Evolutionary conservation across 2,888 invertebrate genomes (phyloP).

Genomic region (Nemoura dubitans): DNA sequence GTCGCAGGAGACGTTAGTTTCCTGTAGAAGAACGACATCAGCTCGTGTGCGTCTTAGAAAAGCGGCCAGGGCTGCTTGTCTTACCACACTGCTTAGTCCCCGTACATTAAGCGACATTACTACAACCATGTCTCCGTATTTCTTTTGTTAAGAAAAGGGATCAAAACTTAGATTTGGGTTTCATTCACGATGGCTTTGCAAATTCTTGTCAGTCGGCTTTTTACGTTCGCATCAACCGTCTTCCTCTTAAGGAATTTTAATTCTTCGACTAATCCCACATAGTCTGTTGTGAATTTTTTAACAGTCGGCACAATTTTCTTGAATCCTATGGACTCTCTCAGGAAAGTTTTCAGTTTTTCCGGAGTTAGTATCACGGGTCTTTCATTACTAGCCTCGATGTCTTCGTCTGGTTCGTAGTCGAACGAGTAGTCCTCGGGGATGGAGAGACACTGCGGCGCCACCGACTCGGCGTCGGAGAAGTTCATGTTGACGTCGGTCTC

Average conservation of each 20-base stretch:
- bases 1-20: no score
- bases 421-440: background rate
- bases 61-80: background rate
- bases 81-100: background rate
- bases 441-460: background rate
- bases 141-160: no score
- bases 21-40: no score
- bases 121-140: no score
- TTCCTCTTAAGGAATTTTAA: background rate
- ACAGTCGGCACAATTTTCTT: background rate
- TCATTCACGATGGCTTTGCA: background rate
- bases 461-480: background rate
- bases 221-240: background rate
- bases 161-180: background rate
- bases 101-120: background rate
- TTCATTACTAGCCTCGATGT: background rate
- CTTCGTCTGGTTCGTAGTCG: background rate
- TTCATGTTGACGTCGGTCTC: background rate
- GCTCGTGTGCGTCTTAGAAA: no score
- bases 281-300: background rate
- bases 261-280: background rate
- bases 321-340: background rate
- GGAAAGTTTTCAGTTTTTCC: background rate
- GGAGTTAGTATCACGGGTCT: background rate
- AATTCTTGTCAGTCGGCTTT: slow-evolving; percentile 7